Evolutionary conservation across 2,113 vertebrate genomes (phyloP).

Genomic region (Hyaena hyaena): DNA sequence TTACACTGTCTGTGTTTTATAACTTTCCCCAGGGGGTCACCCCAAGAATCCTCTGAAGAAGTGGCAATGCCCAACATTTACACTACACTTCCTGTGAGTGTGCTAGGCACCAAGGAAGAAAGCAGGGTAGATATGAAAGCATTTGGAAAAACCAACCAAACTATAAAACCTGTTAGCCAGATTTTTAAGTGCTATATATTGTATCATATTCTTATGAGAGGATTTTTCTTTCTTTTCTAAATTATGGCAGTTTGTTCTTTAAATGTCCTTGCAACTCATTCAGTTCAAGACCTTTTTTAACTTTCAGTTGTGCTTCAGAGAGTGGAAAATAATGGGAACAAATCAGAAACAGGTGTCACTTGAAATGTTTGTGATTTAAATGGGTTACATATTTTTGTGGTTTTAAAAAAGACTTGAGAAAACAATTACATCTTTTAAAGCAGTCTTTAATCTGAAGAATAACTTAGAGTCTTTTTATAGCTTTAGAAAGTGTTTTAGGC

Average conservation of each 20-base stretch:
- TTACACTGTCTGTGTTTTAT: neutral
- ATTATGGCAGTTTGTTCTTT: constrained; percentile 18
- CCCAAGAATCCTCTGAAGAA: neutral
- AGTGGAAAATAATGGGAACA: constrained; percentile 64
- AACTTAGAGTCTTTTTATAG: constrained; percentile 31
- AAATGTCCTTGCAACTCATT: constrained; percentile 36
- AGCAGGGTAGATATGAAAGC: neutral
- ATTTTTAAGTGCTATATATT: neutral
- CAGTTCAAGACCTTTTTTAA: constrained; percentile 48
- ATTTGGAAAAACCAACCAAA: neutral
- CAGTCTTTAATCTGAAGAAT: constrained; percentile 52
- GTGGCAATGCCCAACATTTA: neutral
- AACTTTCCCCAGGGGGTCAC: neutral
- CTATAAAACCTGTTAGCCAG: neutral
- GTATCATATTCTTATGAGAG: neutral
- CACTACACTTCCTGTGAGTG: too few species aligned
- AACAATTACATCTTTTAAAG: constrained; percentile 46
- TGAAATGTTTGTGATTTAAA: constrained; percentile 55
- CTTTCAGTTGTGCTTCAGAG: constrained; percentile 51
- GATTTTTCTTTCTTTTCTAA: constrained; percentile 25
- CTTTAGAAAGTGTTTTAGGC: constrained; percentile 55
- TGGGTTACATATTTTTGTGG: constrained; percentile 67
- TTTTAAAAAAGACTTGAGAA: constrained; percentile 65
- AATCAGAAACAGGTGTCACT: constrained; percentile 71
- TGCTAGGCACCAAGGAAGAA: neutral